These are phyloP conservation scores for Allobates femoralis DNA, from an alignment of 2,797 vertebrate species.

Conservation along the genomic window DNA sequence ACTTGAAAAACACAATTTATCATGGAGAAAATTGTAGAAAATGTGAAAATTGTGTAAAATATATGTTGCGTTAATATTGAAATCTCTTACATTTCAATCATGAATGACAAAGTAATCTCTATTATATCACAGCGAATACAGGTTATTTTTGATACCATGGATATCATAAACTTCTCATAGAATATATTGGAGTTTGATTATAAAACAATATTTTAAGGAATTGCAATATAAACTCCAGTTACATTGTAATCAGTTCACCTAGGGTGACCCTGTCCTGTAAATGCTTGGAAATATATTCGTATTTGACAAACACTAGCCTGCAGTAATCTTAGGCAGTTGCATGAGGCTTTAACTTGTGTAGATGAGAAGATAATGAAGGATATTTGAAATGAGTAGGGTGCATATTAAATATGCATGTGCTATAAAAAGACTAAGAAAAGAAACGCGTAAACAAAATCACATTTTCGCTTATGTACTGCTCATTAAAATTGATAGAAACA, in stretches of 20 bases:
- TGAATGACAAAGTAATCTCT: neutral
- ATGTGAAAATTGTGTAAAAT: neutral
- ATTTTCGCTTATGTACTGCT: neutral
- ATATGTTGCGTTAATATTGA: neutral
- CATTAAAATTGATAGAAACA: neutral
- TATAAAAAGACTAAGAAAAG: constrained; percentile 13
- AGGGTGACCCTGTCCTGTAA: neutral
- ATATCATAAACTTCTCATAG: neutral
- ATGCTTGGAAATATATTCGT: neutral
- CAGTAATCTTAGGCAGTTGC: neutral
- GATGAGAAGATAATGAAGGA: constrained; percentile 9
- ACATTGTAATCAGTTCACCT: neutral
- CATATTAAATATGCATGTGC: constrained; percentile 22
- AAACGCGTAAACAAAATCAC: neutral
- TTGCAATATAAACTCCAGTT: too few relatives aligned
- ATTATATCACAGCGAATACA: neutral
- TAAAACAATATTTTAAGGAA: neutral
- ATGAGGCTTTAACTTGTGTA: neutral
- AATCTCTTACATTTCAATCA: neutral
- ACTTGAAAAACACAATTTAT: neutral
- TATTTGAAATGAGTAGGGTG: neutral
- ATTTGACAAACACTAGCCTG: neutral
- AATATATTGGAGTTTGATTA: neutral
- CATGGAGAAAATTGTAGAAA: neutral
- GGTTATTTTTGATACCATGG: neutral